Percentiles rank a stretch among this genome's conserved stretches.
These are phyloP conservation scores for Drosophila azteca DNA, from an alignment of 1,140 invertebrate genomes.

Conservation along the genomic window DNA sequence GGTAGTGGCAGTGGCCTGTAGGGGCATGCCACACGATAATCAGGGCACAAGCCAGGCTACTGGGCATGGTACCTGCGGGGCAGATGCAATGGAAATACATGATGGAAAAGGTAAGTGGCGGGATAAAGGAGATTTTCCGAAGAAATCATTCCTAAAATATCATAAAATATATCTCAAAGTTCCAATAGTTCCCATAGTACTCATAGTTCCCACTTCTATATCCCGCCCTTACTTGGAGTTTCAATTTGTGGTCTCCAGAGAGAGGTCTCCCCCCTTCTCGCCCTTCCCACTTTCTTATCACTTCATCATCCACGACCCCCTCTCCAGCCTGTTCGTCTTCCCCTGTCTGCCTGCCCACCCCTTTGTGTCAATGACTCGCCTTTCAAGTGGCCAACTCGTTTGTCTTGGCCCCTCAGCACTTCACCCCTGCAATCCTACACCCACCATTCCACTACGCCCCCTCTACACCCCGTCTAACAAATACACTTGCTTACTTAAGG, in stretches of 20 bases:
- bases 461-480: background rate
- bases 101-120: too few species aligned
- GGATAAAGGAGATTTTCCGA: too few species aligned
- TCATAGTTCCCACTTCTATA: background rate
- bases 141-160: too few species aligned
- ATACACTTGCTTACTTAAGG: conserved; percentile 22
- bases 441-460: too few species aligned
- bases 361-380: conserved; percentile 18
- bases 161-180: too few species aligned
- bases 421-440: background rate
- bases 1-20: too few species aligned
- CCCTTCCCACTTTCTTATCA: conserved; percentile 24
- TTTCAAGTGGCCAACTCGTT: conserved; percentile 28
- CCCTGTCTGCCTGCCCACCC: background rate
- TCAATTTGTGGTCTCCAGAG: conserved; percentile 41
- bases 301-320: conserved; percentile 18
- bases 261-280: background rate
- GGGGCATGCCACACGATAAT: too few species aligned
- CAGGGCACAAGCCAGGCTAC: too few species aligned
- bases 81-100: too few species aligned
- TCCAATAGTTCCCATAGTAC: too few species aligned
- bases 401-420: background rate
- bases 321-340: background rate
- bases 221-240: conserved; percentile 1
- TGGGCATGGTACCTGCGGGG: too few species aligned